phyloP scores from a whole-genome alignment of 2,113 vertebrate species.

The Leucoraja erinaceus region DNA sequence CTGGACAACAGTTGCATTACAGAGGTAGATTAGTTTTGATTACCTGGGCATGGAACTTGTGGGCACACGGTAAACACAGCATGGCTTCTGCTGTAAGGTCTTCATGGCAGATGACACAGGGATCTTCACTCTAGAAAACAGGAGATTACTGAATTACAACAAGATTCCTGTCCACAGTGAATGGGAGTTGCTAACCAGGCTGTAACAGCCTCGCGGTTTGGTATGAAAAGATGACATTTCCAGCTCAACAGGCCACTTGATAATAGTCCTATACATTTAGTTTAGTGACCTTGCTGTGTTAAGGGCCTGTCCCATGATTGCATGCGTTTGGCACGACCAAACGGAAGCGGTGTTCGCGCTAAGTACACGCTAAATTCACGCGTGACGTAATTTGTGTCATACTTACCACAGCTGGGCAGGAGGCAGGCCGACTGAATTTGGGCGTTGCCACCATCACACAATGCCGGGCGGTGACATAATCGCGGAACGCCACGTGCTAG shows the following conservation, averaged over 20 bases:
- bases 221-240: neutral
- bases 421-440: too few species aligned
- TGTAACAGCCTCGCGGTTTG: neutral
- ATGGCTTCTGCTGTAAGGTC: slow-evolving; percentile 48
- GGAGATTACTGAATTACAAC: neutral
- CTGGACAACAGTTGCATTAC: too few species aligned
- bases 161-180: neutral
- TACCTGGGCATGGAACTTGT: slow-evolving; percentile 53
- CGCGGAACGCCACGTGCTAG: too few species aligned
- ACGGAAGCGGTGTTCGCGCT: too few species aligned
- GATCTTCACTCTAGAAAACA: slow-evolving; percentile 46
- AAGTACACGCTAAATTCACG: too few species aligned
- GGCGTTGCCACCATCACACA: too few species aligned
- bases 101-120: slow-evolving; percentile 53
- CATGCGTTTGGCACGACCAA: too few species aligned
- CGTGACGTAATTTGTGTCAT: too few species aligned
- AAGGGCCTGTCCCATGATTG: too few species aligned
- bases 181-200: neutral
- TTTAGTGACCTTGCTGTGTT: too few species aligned
- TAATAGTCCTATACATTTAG: neutral
- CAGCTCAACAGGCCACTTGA: neutral
- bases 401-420: too few species aligned
- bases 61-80: slow-evolving; percentile 50
- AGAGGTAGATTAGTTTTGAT: neutral
- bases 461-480: too few species aligned